These are phyloP conservation scores for Cichlasoma orientale DNA, from an alignment of 2,797 vertebrate genomes.

Conservation along the genomic window DNA sequence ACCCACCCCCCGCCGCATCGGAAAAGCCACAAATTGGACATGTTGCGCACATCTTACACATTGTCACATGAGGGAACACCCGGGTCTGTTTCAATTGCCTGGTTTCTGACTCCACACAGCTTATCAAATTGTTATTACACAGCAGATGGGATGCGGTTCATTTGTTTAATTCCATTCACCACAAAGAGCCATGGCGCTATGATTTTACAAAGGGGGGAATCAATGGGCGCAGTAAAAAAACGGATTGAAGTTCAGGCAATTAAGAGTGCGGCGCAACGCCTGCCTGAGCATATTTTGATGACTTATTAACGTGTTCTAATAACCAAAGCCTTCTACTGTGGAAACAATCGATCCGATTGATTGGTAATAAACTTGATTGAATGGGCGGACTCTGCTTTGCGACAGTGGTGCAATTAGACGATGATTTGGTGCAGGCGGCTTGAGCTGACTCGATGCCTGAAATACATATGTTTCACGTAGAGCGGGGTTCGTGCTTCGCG, in stretches of 20 bases:
- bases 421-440: conserved; percentile 49
- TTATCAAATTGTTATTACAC: conserved; percentile 75
- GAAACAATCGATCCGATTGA: conserved; percentile 56
- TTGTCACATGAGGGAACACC: conserved; percentile 41
- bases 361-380: conserved; percentile 68
- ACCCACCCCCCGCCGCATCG: background rate
- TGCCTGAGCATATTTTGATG: conserved; percentile 53
- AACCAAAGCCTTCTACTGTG: conserved; percentile 27
- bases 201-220: conserved; percentile 37
- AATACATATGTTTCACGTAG: conserved; percentile 14
- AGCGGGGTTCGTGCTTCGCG: conserved; percentile 67
- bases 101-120: conserved; percentile 47
- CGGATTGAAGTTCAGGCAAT: conserved; percentile 62
- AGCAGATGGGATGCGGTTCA: conserved; percentile 70
- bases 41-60: conserved; percentile 51
- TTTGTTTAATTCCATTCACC: conserved; percentile 63
- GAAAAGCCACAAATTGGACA: conserved; percentile 35
- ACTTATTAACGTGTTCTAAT: conserved; percentile 63
- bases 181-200: conserved; percentile 28
- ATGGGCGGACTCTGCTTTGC: background rate
- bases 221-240: conserved; percentile 60
- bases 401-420: conserved; percentile 53
- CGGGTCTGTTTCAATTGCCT: conserved; percentile 47
- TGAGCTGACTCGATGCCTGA: background rate
- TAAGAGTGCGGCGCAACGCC: conserved; percentile 54